These are phyloP conservation scores for Porites divaricata DNA, from an alignment of 92 coral and sea anemone genomes.

Conservation along the genomic window DNA sequence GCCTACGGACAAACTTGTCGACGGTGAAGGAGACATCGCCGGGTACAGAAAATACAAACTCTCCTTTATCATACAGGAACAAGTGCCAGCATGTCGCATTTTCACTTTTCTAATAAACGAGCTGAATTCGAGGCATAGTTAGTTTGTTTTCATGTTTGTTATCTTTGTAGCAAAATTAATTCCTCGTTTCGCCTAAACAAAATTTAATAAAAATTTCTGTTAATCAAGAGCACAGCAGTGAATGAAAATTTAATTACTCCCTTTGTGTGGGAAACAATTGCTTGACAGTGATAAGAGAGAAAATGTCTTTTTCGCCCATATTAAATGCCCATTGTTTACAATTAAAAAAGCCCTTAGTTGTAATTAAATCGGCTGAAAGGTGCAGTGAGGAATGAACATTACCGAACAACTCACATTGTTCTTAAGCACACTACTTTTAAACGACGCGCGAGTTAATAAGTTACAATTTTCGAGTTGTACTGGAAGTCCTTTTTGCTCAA, in stretches of 20 bases:
- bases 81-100: too few species aligned
- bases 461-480: too few species aligned
- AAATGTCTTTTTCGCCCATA: background rate
- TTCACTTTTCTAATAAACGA: background rate
- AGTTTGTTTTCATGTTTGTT: background rate
- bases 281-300: background rate
- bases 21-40: too few species aligned
- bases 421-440: background rate
- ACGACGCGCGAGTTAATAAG: too few species aligned
- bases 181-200: background rate
- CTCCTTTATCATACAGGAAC: too few species aligned
- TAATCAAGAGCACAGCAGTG: background rate
- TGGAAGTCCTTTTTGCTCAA: too few species aligned
- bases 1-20: too few species aligned
- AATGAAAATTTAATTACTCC: background rate
- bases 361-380: slow-evolving; percentile 12
- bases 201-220: background rate
- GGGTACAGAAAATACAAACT: too few species aligned
- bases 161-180: background rate
- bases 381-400: background rate
- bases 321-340: background rate
- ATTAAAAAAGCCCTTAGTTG: background rate
- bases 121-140: background rate
- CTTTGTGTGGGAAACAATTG: slow-evolving; percentile 17
- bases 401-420: background rate